phyloP scores from a whole-genome alignment of 1,140 invertebrate genomes.

The Macrobrachium nipponense region DNA sequence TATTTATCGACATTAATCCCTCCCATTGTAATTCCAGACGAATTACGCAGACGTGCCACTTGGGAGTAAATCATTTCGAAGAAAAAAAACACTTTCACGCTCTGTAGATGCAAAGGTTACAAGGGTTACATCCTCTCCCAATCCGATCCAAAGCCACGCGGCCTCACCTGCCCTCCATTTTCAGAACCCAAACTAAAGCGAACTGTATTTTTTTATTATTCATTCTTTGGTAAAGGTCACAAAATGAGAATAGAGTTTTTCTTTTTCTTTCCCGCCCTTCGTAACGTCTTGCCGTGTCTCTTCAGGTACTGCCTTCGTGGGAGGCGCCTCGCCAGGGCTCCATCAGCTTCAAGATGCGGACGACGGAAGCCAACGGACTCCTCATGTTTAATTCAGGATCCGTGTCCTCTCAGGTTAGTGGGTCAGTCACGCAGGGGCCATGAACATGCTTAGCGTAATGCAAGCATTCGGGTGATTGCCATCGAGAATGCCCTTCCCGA shows the following conservation, averaged over 20 bases:
- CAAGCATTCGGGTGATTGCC: neutral
- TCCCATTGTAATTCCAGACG: too few species aligned
- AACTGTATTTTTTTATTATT: neutral
- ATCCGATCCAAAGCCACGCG: neutral
- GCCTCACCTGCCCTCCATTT: neutral
- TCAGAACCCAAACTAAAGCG: neutral
- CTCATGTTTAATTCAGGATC: conserved; percentile 90
- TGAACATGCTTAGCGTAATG: too few species aligned
- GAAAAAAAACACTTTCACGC: too few species aligned
- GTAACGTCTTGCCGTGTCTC: neutral
- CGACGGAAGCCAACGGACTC: conserved; percentile 92
- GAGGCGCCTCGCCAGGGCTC: conserved; percentile 87
- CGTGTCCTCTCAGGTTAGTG: conserved; percentile 53
- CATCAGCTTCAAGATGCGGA: conserved; percentile 93
- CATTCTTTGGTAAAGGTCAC: too few species aligned
- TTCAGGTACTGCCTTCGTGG: conserved; percentile 86
- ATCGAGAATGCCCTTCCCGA: neutral
- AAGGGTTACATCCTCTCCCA: neutral
- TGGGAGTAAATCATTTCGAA: too few species aligned
- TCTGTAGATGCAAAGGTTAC: too few species aligned
- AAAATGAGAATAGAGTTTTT: neutral
- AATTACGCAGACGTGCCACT: too few species aligned
- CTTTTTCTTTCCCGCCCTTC: neutral
- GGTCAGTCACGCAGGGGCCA: conserved; percentile 66
- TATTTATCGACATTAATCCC: too few species aligned